Percentiles rank a stretch among this genome's conserved stretches.
phyloP scores from a whole-genome alignment of 1,140 invertebrate genomes.

The Zaprionus tsacasi region DNA sequence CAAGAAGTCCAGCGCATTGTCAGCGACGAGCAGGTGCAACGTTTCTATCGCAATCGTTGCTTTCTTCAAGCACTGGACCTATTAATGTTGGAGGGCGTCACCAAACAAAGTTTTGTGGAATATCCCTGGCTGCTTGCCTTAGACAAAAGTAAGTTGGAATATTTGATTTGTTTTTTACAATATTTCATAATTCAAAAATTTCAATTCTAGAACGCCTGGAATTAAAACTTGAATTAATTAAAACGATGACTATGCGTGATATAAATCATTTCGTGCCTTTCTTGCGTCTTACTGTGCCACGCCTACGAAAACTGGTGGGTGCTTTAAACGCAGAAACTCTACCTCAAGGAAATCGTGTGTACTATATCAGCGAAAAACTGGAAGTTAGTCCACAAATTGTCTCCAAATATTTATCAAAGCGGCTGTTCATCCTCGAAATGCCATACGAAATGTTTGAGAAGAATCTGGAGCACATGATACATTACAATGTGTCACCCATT shows the following conservation, averaged over 20 bases:
- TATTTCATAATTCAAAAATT: conserved; percentile 1
- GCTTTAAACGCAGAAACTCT: conserved; percentile 57
- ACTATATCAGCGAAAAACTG: conserved; percentile 77
- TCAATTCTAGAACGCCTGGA: conserved; percentile 49
- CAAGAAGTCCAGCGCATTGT: conserved; percentile 54
- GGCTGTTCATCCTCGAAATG: conserved; percentile 82
- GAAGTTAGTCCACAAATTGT: conserved; percentile 63
- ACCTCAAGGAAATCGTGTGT: conserved; percentile 70
- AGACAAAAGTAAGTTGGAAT: conserved; percentile 55
- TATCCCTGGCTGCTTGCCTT: conserved; percentile 75
- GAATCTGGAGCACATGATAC: conserved; percentile 77
- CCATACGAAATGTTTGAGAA: conserved; percentile 77
- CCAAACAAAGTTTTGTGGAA: conserved; percentile 64
- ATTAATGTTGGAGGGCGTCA: conserved; percentile 59
- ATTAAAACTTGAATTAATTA: conserved; percentile 57
- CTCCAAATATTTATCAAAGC: conserved; percentile 73
- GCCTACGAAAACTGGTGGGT: conserved; percentile 62
- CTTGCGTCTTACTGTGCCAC: conserved; percentile 59
- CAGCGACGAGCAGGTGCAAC: conserved; percentile 59
- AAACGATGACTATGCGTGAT: conserved; percentile 58
- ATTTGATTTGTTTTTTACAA: background rate
- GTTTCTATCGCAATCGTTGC: conserved; percentile 50
- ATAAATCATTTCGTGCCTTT: conserved; percentile 81
- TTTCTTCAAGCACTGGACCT: conserved; percentile 50
- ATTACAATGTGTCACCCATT: conserved; percentile 82